These are phyloP conservation scores for Arvicanthis niloticus DNA, from an alignment of 2,113 vertebrate species.

Conservation along the genomic window DNA sequence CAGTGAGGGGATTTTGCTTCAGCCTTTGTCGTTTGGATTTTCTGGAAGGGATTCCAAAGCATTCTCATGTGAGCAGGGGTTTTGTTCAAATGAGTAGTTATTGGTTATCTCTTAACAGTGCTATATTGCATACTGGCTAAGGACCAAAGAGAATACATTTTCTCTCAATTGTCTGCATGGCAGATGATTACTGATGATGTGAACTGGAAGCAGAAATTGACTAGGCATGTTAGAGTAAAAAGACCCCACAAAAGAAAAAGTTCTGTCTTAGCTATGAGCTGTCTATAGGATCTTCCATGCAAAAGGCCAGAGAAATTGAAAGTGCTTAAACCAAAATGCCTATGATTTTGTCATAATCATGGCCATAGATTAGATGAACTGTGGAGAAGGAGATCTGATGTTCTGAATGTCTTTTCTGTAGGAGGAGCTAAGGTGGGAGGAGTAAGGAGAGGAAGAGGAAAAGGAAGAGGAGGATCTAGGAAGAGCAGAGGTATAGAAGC, in stretches of 20 bases:
- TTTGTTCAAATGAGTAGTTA: slow-evolving; percentile 30
- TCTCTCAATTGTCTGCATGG: neutral
- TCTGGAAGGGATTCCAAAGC: slow-evolving; percentile 16
- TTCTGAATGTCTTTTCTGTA: neutral
- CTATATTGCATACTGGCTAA: neutral
- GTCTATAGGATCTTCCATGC: neutral
- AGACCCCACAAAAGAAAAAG: neutral
- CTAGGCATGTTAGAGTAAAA: neutral
- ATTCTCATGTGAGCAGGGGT: neutral
- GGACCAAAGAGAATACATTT: neutral
- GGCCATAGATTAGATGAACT: neutral
- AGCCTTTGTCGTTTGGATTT: slow-evolving; percentile 46
- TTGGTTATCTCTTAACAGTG: neutral
- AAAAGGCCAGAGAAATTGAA: neutral
- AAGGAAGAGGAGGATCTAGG: no score
- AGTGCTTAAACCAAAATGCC: neutral
- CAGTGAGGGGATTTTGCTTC: neutral
- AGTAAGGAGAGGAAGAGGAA: no score
- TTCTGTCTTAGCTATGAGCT: neutral
- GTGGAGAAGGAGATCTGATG: no score
- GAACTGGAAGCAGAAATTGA: neutral
- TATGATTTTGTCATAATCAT: neutral
- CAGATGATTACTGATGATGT: neutral
- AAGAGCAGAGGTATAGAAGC: no score
- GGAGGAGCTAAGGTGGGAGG: no score